Conservation (phyloP, 2,113 vertebrate species). For the Ramphastos sulfuratus region DNA sequence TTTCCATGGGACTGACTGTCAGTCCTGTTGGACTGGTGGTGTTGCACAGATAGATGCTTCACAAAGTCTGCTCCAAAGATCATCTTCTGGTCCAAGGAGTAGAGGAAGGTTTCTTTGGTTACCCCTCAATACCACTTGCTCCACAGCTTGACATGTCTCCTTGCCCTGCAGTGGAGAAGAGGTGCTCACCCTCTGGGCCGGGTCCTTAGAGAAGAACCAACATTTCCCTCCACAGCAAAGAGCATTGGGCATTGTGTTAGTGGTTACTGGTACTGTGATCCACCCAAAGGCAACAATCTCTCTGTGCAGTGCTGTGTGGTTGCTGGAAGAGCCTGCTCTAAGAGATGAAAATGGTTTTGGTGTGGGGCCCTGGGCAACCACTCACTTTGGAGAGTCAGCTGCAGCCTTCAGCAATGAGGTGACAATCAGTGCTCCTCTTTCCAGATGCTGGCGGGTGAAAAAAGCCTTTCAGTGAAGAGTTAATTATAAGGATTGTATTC, state of each 20-base stretch:
- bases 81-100: not conserved
- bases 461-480: not conserved
- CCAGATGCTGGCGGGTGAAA: not conserved
- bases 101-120: not conserved
- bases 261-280: rapidly evolving
- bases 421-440: not conserved
- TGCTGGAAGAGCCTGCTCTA: not conserved
- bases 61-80: not conserved
- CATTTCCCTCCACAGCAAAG: rapidly evolving
- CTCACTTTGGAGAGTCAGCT: not conserved
- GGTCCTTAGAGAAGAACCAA: not conserved
- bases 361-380: not conserved
- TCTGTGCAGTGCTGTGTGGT: rapidly evolving
- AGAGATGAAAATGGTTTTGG: not conserved
- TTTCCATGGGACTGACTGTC: not conserved
- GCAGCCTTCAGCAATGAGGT: rapidly evolving
- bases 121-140: not conserved
- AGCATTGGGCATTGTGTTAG: not conserved
- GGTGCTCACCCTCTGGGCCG: not conserved
- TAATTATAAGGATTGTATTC: constrained; percentile 43
- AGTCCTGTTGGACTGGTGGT: not conserved
- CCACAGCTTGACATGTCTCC: not conserved
- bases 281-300: not conserved
- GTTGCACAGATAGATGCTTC: not conserved
- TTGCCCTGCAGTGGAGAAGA: not conserved